phyloP scores from a whole-genome alignment of 2,888 invertebrate species.

The Euphydryas editha region DNA sequence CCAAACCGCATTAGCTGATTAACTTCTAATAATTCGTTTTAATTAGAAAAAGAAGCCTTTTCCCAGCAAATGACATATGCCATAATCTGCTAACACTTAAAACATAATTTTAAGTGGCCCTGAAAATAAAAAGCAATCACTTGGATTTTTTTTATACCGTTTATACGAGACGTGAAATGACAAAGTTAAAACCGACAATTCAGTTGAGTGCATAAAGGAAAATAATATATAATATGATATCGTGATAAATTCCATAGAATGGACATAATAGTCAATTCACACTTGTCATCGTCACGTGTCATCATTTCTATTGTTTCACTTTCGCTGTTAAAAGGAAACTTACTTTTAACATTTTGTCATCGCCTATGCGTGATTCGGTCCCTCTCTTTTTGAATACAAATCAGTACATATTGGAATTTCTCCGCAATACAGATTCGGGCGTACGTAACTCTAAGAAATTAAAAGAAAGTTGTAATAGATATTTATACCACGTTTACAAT shows the following conservation, averaged over 20 bases:
- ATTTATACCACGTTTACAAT: slow-evolving; percentile 45
- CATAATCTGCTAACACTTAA: no score
- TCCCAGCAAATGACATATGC: no score
- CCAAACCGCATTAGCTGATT: no score
- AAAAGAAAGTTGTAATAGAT: slow-evolving; percentile 66
- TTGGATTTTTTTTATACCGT: neutral
- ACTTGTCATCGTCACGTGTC: slow-evolving; percentile 30
- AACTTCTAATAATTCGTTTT: no score
- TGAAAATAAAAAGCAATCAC: slow-evolving; percentile 3
- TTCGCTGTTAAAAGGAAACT: slow-evolving; percentile 56
- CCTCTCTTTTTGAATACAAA: slow-evolving; percentile 70
- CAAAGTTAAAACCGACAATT: neutral
- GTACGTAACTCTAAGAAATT: slow-evolving; percentile 58
- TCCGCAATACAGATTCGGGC: slow-evolving; percentile 68
- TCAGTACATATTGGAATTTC: slow-evolving; percentile 68
- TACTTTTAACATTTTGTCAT: slow-evolving; percentile 58
- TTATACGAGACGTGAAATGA: neutral
- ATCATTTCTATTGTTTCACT: slow-evolving; percentile 55
- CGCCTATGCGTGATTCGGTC: slow-evolving; percentile 62
- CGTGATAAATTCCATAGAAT: slow-evolving; percentile 7
- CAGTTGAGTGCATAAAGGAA: neutral
- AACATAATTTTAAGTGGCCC: neutral
- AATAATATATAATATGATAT: neutral
- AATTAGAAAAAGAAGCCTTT: no score
- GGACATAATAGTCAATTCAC: slow-evolving; percentile 25